Evolutionary conservation across 2,113 vertebrate species (phyloP).

Genomic region (Piprites chloris): DNA sequence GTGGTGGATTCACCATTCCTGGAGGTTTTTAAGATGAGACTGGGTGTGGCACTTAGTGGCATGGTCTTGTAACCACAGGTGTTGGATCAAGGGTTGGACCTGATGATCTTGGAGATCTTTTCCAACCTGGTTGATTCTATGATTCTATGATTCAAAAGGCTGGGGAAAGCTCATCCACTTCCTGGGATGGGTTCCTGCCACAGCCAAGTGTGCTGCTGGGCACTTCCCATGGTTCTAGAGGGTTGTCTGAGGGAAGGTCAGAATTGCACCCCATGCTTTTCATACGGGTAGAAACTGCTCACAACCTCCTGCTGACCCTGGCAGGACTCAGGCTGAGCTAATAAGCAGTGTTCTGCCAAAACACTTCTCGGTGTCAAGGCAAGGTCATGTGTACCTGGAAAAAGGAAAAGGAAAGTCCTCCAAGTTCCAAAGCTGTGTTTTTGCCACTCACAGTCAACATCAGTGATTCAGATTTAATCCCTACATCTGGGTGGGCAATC

Average conservation of each 20-base stretch:
- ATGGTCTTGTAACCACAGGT: too few species aligned
- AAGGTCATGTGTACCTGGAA: not conserved
- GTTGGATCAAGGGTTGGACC: too few species aligned
- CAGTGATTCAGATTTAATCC: not conserved
- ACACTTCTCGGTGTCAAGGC: not conserved
- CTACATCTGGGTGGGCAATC: not conserved
- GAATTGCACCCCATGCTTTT: not conserved
- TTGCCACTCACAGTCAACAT: not conserved
- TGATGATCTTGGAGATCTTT: too few species aligned
- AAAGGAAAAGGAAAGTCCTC: not conserved
- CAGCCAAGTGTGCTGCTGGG: not conserved
- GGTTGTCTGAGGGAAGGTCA: not conserved
- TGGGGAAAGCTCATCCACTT: not conserved
- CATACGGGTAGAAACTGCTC: not conserved
- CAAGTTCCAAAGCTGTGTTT: not conserved
- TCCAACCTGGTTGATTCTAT: too few species aligned
- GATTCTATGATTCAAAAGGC: accelerated
- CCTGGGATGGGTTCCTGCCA: not conserved
- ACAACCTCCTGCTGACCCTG: not conserved
- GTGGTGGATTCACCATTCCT: too few species aligned
- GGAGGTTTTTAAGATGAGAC: too few species aligned
- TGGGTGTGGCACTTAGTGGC: too few species aligned
- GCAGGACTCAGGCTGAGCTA: not conserved
- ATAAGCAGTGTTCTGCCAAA: not conserved
- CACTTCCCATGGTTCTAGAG: accelerated